phyloP scores from a whole-genome alignment of 2,888 invertebrate genomes.

The Gastracanthus pulcherrimus region DNA sequence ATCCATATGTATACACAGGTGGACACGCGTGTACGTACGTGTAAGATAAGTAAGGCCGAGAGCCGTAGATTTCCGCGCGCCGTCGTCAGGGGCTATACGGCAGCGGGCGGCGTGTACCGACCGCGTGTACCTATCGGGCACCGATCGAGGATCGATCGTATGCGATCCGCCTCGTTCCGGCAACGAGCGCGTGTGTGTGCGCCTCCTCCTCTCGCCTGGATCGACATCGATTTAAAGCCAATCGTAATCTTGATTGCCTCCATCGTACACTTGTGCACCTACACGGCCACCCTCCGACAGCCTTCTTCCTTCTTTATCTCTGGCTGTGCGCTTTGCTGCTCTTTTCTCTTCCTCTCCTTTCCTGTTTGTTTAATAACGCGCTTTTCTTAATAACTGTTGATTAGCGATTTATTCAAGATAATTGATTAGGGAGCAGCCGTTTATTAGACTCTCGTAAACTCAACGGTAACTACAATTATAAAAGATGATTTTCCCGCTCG shows the following conservation, averaged over 20 bases:
- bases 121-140: constrained; percentile 50
- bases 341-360: not conserved
- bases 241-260: constrained; percentile 57
- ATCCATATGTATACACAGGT: not conserved
- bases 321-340: not conserved
- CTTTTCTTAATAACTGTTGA: constrained; percentile 55
- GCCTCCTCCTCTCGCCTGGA: constrained; percentile 10
- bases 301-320: constrained; percentile 7
- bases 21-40: not conserved
- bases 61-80: constrained; percentile 6
- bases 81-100: not conserved
- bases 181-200: constrained; percentile 34
- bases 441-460: constrained; percentile 51
- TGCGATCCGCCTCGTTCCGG: constrained; percentile 54
- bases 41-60: not conserved
- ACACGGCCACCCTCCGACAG: constrained; percentile 19
- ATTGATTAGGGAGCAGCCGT: constrained; percentile 47
- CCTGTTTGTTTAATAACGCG: constrained; percentile 54
- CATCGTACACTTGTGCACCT: constrained; percentile 27
- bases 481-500: constrained; percentile 45
- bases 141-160: constrained; percentile 52
- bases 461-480: constrained; percentile 52
- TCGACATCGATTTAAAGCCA: constrained; percentile 58
- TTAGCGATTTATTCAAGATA: constrained; percentile 56
- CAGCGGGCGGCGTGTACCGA: not conserved